phyloP scores from a whole-genome alignment of 2,797 vertebrate genomes.

The Odontamblyopus rebecca region DNA sequence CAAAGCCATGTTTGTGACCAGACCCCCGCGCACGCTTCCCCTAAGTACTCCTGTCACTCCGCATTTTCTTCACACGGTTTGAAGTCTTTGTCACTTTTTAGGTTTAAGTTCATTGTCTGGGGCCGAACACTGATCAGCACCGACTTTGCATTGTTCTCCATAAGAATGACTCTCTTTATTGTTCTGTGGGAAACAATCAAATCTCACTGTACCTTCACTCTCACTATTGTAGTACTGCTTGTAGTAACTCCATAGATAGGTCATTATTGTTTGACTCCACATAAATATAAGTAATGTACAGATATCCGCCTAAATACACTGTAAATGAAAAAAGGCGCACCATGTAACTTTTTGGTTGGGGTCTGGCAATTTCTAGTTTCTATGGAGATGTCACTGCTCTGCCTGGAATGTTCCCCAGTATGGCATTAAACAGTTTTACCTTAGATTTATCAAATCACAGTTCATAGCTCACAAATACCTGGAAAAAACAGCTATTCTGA shows the following conservation, averaged over 20 bases:
- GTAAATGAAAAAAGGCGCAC: too few relatives aligned
- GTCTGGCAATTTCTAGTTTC: too few relatives aligned
- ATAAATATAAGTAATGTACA: neutral
- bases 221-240: constrained; percentile 19
- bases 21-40: constrained; percentile 43
- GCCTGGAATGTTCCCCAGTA: too few relatives aligned
- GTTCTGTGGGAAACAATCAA: neutral
- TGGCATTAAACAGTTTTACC: too few relatives aligned
- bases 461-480: too few relatives aligned
- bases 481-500: too few relatives aligned
- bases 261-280: neutral
- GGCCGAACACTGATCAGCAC: constrained; percentile 21
- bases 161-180: constrained; percentile 23
- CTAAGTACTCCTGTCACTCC: constrained; percentile 54
- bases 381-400: too few relatives aligned
- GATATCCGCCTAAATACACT: neutral
- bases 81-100: constrained; percentile 57
- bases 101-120: constrained; percentile 40
- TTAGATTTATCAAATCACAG: too few relatives aligned
- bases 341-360: too few relatives aligned
- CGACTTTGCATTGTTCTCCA: constrained; percentile 19
- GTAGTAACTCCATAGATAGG: neutral
- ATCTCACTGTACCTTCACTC: neutral
- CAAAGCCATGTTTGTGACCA: constrained; percentile 60
- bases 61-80: constrained; percentile 54